Base-by-base conservation (phyloP, 2,888 invertebrate genomes). In the Arge pagana region DNA sequence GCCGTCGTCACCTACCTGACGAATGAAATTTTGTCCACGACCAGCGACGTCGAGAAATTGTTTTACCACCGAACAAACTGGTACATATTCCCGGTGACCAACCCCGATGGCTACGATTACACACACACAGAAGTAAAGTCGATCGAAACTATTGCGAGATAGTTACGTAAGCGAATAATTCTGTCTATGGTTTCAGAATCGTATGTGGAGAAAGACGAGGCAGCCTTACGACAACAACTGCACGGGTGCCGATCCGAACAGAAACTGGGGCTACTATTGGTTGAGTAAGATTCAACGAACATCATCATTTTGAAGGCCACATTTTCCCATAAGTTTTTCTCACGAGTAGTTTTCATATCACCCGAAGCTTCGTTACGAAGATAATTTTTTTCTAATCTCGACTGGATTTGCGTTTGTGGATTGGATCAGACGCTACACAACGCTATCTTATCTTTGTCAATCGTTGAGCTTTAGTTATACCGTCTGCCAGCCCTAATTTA, bases 31-130 rank as follows among this genome's bases (percentile, higher is more conserved):
- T 72, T 84, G 3, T 80, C 78, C 52, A 83, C 83, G 10, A 72
- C 77, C 1, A 77, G 81, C 23, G 64, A 70, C 2, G 77, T 78
- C 28, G 71, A 81, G 0, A 72, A 65, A 53, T 57, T 71, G 3
- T 79, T 82, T 8, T 77, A 80, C 0, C 72, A 80, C 48, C 79
- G 79, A 33, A 83, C 78, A 57, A 86, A 86, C 58, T 89, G 86
- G 85, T 86, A 87, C 64, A 79, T 89, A 52, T 78, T 88, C 51
- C 88, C 89, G 0, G 76, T 86, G 31, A 72, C 84, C 3, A 89
- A 89, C 69, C 88, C 87, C n/a, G 89, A 89, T 76, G 89, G 89
- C 1, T 86, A 82, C 61, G 83, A 82, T 39, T 86, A 82, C 66
- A 81, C 85, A 0, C 85, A 86, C 61, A 79, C 81, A n/a, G 73